phyloP scores from a whole-genome alignment of 2,888 invertebrate species.

The Phragmatobia fuliginosa region DNA sequence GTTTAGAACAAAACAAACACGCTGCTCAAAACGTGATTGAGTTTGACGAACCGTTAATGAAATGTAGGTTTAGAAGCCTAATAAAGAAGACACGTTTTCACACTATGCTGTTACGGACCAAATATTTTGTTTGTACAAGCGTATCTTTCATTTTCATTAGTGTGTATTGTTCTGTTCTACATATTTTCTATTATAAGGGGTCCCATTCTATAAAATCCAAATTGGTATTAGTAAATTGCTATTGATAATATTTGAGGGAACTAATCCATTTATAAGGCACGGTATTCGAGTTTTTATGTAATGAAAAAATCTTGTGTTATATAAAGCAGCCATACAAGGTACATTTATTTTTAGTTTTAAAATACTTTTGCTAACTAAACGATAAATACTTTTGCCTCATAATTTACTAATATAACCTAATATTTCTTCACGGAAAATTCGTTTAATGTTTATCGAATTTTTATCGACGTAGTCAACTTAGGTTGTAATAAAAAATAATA shows the following conservation, averaged over 20 bases:
- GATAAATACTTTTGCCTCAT: too few relatives aligned
- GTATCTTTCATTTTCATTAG: neutral
- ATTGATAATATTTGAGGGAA: too few relatives aligned
- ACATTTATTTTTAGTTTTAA: neutral
- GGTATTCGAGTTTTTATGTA: too few relatives aligned
- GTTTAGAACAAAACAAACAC: neutral
- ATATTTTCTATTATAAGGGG: too few relatives aligned
- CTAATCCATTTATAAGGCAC: too few relatives aligned
- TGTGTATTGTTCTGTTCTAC: neutral
- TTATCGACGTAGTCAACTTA: neutral
- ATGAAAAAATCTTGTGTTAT: neutral
- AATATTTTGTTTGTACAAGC: neutral
- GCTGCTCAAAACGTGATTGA: slow-evolving; percentile 7
- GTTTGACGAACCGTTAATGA: slow-evolving; percentile 12
- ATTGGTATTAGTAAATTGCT: too few relatives aligned
- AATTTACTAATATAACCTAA: too few relatives aligned
- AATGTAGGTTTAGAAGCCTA: slow-evolving; percentile 10
- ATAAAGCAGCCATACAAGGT: too few relatives aligned
- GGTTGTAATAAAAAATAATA: neutral
- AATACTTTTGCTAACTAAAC: neutral
- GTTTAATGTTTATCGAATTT: neutral
- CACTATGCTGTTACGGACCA: slow-evolving; percentile 1
- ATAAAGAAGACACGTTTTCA: slow-evolving; percentile 15
- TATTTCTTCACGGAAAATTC: neutral
- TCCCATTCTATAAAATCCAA: too few relatives aligned